phyloP scores from a whole-genome alignment of 2,797 vertebrate genomes.

The Ctenopoma kingsleyae region DNA sequence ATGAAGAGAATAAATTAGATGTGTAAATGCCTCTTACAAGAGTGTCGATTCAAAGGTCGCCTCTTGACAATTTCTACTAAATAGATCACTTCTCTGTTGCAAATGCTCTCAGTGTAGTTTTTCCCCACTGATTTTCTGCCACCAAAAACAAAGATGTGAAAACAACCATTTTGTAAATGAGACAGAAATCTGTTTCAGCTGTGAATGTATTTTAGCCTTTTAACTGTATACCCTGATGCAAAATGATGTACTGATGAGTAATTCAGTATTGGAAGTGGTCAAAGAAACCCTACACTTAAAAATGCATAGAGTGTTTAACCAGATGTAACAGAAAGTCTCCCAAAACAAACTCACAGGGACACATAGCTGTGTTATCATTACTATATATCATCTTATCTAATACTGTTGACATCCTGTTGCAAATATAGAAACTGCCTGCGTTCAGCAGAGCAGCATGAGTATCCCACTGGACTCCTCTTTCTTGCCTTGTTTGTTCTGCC shows the following conservation, averaged over 20 bases:
- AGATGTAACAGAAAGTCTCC: background rate
- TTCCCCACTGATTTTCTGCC: background rate
- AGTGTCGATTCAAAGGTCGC: conserved; percentile 45
- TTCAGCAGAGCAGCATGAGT: conserved; percentile 2
- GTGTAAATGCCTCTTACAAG: conserved; percentile 42
- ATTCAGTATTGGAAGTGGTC: background rate
- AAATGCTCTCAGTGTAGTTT: conserved; percentile 34
- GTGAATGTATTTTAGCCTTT: conserved; percentile 20
- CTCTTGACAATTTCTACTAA: conserved; percentile 57
- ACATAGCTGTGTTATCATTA: background rate
- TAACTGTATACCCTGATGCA: conserved; percentile 22
- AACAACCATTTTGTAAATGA: background rate
- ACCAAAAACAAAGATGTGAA: conserved; percentile 24
- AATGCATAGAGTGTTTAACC: conserved; percentile 9
- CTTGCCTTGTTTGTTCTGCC: background rate
- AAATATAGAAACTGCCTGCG: background rate
- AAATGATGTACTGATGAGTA: conserved; percentile 7
- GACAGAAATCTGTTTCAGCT: conserved; percentile 24
- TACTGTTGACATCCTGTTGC: background rate
- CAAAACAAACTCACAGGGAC: background rate
- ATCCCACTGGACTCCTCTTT: background rate
- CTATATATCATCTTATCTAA: background rate
- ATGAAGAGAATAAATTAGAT: conserved; percentile 58
- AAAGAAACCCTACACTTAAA: background rate
- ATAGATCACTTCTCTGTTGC: conserved; percentile 51